Percentiles rank a stretch among this genome's conserved stretches.
Conservation (phyloP, 1,140 invertebrate species). For the Amyelois transitella region DNA sequence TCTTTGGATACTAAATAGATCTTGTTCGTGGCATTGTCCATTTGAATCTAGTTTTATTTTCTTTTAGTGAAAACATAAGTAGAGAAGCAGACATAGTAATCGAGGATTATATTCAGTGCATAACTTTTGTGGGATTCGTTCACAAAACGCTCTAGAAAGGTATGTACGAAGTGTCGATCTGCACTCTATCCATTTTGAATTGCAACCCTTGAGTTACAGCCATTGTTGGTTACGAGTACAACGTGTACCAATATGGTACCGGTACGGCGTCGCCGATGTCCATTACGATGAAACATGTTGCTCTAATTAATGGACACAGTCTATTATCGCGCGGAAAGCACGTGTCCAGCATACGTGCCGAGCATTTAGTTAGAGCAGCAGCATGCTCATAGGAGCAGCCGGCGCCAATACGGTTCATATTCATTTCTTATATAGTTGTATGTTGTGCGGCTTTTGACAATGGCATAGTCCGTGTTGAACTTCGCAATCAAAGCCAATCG, state of each 20-base stretch:
- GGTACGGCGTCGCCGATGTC: conserved; percentile 38
- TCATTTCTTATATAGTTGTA: neutral
- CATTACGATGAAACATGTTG: conserved; percentile 55
- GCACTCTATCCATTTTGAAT: neutral
- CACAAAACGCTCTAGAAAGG: neutral
- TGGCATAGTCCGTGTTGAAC: too few relatives aligned
- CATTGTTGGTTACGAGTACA: conserved; percentile 13
- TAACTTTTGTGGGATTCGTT: too few relatives aligned
- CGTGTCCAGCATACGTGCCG: conserved; percentile 23
- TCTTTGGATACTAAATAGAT: too few relatives aligned
- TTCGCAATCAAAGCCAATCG: too few relatives aligned
- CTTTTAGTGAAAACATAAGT: too few relatives aligned
- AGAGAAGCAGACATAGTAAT: too few relatives aligned
- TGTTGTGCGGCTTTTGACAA: too few relatives aligned
- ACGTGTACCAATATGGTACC: neutral
- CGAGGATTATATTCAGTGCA: too few relatives aligned
- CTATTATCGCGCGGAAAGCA: conserved; percentile 47
- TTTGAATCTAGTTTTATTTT: too few relatives aligned
- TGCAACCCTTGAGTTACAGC: neutral
- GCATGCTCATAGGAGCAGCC: neutral
- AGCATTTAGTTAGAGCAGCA: neutral
- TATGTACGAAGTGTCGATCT: neutral
- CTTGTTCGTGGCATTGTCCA: too few relatives aligned
- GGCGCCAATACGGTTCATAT: neutral
- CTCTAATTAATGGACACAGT: conserved; percentile 61